These are phyloP conservation scores for Mactromeris polynyma DNA, from an alignment of 2,888 invertebrate genomes.

Conservation along the genomic window DNA sequence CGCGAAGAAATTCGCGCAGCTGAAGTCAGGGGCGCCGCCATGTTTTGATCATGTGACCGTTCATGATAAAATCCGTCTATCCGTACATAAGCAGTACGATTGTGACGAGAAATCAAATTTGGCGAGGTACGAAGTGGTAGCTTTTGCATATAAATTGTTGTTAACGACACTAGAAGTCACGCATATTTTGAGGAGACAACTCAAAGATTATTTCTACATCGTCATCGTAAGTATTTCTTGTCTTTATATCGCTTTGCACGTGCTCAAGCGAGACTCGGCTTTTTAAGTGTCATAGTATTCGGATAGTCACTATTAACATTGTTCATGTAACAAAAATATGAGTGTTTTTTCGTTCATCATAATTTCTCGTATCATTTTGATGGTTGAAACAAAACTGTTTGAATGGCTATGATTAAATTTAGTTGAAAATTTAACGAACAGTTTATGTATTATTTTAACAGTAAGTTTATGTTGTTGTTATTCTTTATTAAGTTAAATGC, in stretches of 20 bases:
- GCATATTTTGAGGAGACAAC: neutral
- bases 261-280: neutral
- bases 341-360: too few relatives aligned
- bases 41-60: conserved; percentile 57
- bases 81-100: neutral
- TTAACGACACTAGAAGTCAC: neutral
- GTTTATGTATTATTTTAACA: too few relatives aligned
- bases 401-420: too few relatives aligned
- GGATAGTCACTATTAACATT: neutral
- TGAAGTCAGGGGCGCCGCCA: conserved; percentile 52
- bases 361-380: too few relatives aligned
- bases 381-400: too few relatives aligned
- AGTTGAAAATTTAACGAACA: too few relatives aligned
- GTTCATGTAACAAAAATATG: too few relatives aligned
- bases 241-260: neutral
- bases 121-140: too few relatives aligned
- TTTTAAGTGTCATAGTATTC: neutral
- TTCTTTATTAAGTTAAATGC: too few relatives aligned
- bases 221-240: neutral
- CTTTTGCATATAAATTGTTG: too few relatives aligned
- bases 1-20: neutral
- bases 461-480: too few relatives aligned
- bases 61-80: neutral
- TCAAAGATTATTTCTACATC: neutral
- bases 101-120: too few relatives aligned